Evolutionary conservation across 2,888 invertebrate genomes (phyloP).

Genomic region (Macrosoma leucophasiata): DNA sequence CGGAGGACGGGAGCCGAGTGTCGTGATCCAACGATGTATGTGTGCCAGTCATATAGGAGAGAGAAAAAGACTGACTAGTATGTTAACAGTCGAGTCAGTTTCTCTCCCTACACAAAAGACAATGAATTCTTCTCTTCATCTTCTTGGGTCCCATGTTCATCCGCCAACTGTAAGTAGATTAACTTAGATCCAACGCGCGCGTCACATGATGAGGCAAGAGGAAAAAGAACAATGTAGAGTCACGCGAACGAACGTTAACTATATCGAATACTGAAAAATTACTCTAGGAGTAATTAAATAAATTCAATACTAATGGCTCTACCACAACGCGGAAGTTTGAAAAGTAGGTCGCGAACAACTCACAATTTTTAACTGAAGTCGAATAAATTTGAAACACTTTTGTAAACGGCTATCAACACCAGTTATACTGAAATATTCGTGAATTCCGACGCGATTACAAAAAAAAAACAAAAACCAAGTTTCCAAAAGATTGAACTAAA

Average conservation of each 20-base stretch:
- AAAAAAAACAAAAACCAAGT: slow-evolving; percentile 38
- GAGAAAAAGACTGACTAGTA: slow-evolving; percentile 86
- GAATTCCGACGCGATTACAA: slow-evolving; percentile 28
- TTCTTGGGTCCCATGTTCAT: slow-evolving; percentile 29
- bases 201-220: slow-evolving; percentile 45
- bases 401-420: no score
- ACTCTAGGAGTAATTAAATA: background rate
- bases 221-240: slow-evolving; percentile 30
- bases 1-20: slow-evolving; percentile 13
- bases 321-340: slow-evolving; percentile 63
- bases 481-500: slow-evolving; percentile 36
- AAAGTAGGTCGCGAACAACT: slow-evolving; percentile 63
- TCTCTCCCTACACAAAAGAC: slow-evolving; percentile 78
- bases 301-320: slow-evolving; percentile 37
- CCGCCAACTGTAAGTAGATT: slow-evolving; percentile 38
- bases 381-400: no score
- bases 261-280: background rate
- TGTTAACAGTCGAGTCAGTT: slow-evolving; percentile 78
- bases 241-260: background rate
- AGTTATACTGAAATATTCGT: slow-evolving; percentile 6
- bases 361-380: slow-evolving; percentile 35
- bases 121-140: slow-evolving; percentile 36
- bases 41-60: slow-evolving; percentile 81
- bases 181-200: slow-evolving; percentile 30
- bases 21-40: slow-evolving; percentile 35